Evolutionary conservation across 1,140 invertebrate species (phyloP), one percentile per base, ranked within the genome.

Genomic region (Tetramorium parvispinum): DNA sequence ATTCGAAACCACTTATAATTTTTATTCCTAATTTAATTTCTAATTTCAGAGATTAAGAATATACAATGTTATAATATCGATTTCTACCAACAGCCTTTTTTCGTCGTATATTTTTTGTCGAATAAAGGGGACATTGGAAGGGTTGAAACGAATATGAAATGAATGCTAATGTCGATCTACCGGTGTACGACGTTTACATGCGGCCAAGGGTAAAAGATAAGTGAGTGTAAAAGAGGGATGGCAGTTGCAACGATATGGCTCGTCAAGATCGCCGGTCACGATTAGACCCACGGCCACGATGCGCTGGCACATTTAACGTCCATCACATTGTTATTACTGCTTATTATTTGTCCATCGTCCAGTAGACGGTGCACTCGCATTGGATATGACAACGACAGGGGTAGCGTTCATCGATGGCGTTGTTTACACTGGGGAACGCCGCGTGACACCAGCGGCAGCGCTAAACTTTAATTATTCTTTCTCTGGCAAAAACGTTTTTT

Each of bases 301-400:
- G 83, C 57, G 57, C 40, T 13, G 77, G 70, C 79, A 70, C 79
- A 51, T 49, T 61, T 77, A 70, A 73, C 46, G 88, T 61, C 43
- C 27, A 61, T 75, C 85, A 89, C 73, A 79, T 87, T 87, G 79
- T 89, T 85, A 87, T 89, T 90, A 77, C 88, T 51, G 81, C 63
- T 89, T 89, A 90, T 90, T 90, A 90, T 90, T 90, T 90, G 89
- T 87, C 70, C 85, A 87, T 85, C 85, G 78, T 65, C 49, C 71
- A 66, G 18, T 51, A 3, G 46, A 53, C 79, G 53, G 3, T 40
- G 37, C 51, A 55, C 65, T 43, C 37, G 65, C 49, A 16, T 43
- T 16, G 78, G 61, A 79, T 27, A 57, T 11, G 61, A 49, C 63
- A 70, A 82, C 18, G 78, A 40, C 40, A 55, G 43, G 71, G 61